A percentile compares a stretch with the other conserved stretches of the same genome.
These are phyloP conservation scores for Copsychus sechellarum DNA, from an alignment of 2,113 vertebrate genomes.

Conservation along the genomic window DNA sequence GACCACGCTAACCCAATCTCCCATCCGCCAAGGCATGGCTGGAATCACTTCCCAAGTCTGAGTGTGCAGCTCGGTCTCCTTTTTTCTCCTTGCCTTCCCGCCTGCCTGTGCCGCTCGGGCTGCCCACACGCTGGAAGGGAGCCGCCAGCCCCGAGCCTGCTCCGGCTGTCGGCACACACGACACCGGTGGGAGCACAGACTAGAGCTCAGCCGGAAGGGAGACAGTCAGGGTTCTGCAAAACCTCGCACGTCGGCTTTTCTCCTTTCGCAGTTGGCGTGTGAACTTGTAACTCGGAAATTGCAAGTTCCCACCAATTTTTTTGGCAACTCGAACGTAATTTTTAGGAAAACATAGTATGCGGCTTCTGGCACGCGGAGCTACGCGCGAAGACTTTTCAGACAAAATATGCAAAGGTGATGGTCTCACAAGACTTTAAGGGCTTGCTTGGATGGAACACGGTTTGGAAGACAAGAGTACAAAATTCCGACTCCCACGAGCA, in stretches of 20 bases:
- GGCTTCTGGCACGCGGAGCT: slow-evolving; percentile 13
- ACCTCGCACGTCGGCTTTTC: slow-evolving; percentile 38
- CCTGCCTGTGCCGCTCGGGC: not conserved
- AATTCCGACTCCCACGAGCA: slow-evolving; percentile 25
- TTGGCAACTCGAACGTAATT: slow-evolving; percentile 31
- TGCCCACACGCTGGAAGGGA: slow-evolving; percentile 49
- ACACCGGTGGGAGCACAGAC: slow-evolving; percentile 36
- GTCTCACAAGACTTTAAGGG: slow-evolving; percentile 39
- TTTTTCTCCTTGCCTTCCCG: not conserved
- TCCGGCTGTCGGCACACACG: slow-evolving; percentile 29
- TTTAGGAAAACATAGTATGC: slow-evolving; percentile 60
- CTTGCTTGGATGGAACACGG: slow-evolving; percentile 4
- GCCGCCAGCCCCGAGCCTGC: not conserved
- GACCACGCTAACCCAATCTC: not conserved
- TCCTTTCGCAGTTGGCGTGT: slow-evolving; percentile 57
- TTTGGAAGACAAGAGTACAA: slow-evolving; percentile 12
- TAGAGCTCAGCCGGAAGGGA: slow-evolving; percentile 50
- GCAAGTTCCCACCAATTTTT: slow-evolving; percentile 53
- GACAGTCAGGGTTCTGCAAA: slow-evolving; percentile 37
- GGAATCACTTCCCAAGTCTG: not conserved
- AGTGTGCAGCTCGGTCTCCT: not conserved
- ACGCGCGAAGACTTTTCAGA: slow-evolving; percentile 28
- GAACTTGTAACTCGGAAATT: slow-evolving; percentile 58
- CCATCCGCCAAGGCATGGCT: not conserved
- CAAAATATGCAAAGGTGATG: slow-evolving; percentile 63